phyloP scores from a whole-genome alignment of 2,797 vertebrate species.

The Sebastes jordani region DNA sequence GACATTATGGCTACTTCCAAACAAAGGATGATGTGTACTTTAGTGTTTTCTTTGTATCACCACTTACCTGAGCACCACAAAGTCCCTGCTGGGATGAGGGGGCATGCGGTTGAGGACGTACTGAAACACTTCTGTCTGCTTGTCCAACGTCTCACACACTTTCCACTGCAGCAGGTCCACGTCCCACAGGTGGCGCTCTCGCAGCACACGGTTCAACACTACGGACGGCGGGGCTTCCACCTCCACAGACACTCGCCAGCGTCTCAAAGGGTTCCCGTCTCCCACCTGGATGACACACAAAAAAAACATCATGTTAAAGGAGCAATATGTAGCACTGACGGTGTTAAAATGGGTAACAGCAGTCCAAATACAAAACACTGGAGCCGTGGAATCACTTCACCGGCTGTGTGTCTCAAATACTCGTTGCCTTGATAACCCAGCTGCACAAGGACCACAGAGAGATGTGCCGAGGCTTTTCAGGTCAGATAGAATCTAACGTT shows the following conservation, averaged over 20 bases:
- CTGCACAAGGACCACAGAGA: too few species aligned
- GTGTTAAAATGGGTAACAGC: too few species aligned
- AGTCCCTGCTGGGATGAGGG: constrained; percentile 94
- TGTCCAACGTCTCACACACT: constrained; percentile 91
- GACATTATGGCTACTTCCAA: not conserved
- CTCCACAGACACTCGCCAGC: constrained; percentile 94
- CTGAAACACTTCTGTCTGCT: constrained; percentile 95
- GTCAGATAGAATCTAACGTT: too few species aligned
- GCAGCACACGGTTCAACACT: constrained; percentile 92
- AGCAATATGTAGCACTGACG: too few species aligned
- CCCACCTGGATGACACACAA: constrained; percentile 84
- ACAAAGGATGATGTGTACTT: not conserved
- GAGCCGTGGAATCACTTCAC: too few species aligned
- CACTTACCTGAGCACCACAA: constrained; percentile 91
- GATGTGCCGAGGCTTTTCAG: too few species aligned
- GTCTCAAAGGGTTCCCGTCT: constrained; percentile 90
- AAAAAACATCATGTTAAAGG: not conserved
- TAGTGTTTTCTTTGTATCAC: not conserved
- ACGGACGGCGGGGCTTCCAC: constrained; percentile 95
- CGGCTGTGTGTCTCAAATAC: too few species aligned
- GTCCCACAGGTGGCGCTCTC: constrained; percentile 97
- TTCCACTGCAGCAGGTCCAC: constrained; percentile 97
- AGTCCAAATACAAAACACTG: too few species aligned
- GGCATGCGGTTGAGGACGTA: constrained; percentile 95
- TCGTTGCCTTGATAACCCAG: too few species aligned